Evolutionary conservation across 1,140 invertebrate species (phyloP), one percentile per base, ranked within the genome.

Genomic region (Drosophila bocki): DNA sequence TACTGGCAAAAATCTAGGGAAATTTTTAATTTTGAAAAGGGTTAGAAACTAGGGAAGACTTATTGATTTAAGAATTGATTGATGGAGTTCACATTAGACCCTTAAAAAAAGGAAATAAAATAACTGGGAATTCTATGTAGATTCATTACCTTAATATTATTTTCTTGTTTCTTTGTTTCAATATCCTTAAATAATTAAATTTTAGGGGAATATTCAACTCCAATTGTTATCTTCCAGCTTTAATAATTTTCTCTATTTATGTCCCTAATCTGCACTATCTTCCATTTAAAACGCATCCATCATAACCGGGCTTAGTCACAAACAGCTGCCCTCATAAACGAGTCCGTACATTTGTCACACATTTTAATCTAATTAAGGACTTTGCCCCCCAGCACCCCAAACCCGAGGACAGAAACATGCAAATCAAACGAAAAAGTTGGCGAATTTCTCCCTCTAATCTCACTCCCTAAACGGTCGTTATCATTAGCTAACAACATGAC

Each of bases 341-440:
- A 47, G 48, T 53, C 56, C 56, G 51, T 44, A 77, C 74, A 78
- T 78, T 78, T 77, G 75, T 78, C 75, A 78, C 75, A 77, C 74
- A 78, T 78, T 78, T 70, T 78, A 78, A 78, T 78, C 76, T 71
- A 78, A 78, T 78, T 78, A 78, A 15, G 44, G 64, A 56, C 72
- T 50, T 8, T 26, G 45, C 37, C 53, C 35, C 63, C 42, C 45
- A 57, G 47, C 26, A 69, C n/a, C 51, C 54, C 39, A 15, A 45
- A n/a, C 17, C 63, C 48, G 26, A 44, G 32, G 26, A 44, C 37
- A 56, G 70, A 72, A 71, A 32, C 69, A 72, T 72, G 70, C 70
- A 72, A 72, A 72, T 72, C 67, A 59, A 69, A 80, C 39, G 44
- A 75, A 80, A 75, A 75, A 59, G 70, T 80, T 80, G 78, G 57